Base-by-base conservation (phyloP, 2,113 vertebrate genomes). In the Neodon shergylaensis region DNA sequence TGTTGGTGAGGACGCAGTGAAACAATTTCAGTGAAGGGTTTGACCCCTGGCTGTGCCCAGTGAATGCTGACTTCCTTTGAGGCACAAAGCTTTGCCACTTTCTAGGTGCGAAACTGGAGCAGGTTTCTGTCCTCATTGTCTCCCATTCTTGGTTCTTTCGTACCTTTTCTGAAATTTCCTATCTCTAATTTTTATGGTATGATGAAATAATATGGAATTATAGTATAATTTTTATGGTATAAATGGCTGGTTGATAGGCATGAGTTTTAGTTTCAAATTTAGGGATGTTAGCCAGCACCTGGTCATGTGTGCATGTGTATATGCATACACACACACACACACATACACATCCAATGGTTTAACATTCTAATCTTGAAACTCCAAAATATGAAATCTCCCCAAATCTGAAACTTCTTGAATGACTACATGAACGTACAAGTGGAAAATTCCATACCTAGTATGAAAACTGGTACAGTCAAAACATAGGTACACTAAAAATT, bases 201-300 rank as follows among this genome's bases (percentile, higher is more conserved):
- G 33, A n/a, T 70, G 44, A 44, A 78, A 22, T 61, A 58, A 58
- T 58, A 58, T 58, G 6, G 58, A 58, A 58, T 22, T 58, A 58
- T 58, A 19, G 58, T 21, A 7, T 65, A 65, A 26, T 26, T 65
- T 65, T 65, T 65, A 65, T 65, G 63, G 63, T 26, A 73, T 22
- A 73, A 66, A 72, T 85, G 17, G 0, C 36, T 83, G 54, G 70
- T 42, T 58, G 42, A 26, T 70, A 49, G 12, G 68, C 39, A 47
- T 68, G 39, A 24, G 72, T 74, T 63, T 92, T 85, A 68, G 16
- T 31, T 77, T 44, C 47, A 96, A 88, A 91, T n/a, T 95, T 93
- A 92, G 21, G 14, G 24, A 65, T 90, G 79, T 13, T 83, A 92
- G 47, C 33, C 47, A 44, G 26, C 7, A 42, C n/a, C 3, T 63